Percentiles rank a stretch among this genome's conserved stretches.
Evolutionary conservation across 2,113 vertebrate species (phyloP).

Genomic region (Mugil cephalus): DNA sequence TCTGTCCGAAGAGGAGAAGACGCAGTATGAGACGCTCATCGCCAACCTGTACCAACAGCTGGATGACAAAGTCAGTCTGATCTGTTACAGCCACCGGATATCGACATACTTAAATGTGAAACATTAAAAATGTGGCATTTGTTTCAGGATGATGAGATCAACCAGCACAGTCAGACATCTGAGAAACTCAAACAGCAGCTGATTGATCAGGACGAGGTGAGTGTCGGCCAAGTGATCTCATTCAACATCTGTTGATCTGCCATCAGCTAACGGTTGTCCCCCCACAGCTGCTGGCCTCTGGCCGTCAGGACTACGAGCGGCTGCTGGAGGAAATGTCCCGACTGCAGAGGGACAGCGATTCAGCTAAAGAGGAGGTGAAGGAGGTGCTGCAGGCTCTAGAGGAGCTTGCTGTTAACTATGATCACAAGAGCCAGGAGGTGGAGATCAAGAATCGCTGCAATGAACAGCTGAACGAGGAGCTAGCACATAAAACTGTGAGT

Average conservation of each 20-base stretch:
- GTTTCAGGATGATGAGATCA: constrained; percentile 96
- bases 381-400: constrained; percentile 96
- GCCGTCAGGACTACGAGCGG: constrained; percentile 89
- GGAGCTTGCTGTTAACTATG: constrained; percentile 95
- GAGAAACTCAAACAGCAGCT: constrained; percentile 95
- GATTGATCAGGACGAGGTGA: constrained; percentile 96
- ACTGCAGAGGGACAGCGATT: constrained; percentile 91
- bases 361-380: constrained; percentile 91
- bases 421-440: constrained; percentile 95
- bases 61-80: constrained; percentile 91
- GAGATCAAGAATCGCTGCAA: constrained; percentile 89
- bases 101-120: constrained; percentile 36
- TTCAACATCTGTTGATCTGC: not conserved
- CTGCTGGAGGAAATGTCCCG: constrained; percentile 92
- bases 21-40: constrained; percentile 92
- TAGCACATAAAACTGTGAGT: constrained; percentile 89
- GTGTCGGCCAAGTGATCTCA: not conserved
- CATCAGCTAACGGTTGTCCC: not conserved
- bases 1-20: constrained; percentile 88
- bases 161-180: constrained; percentile 94
- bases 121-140: not conserved
- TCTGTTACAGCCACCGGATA: constrained; percentile 88
- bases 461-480: constrained; percentile 89
- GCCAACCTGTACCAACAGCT: constrained; percentile 93
- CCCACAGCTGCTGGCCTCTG: constrained; percentile 88